These are phyloP conservation scores for Cephus nigrinus DNA, from an alignment of 2,888 invertebrate genomes.

Conservation along the genomic window DNA sequence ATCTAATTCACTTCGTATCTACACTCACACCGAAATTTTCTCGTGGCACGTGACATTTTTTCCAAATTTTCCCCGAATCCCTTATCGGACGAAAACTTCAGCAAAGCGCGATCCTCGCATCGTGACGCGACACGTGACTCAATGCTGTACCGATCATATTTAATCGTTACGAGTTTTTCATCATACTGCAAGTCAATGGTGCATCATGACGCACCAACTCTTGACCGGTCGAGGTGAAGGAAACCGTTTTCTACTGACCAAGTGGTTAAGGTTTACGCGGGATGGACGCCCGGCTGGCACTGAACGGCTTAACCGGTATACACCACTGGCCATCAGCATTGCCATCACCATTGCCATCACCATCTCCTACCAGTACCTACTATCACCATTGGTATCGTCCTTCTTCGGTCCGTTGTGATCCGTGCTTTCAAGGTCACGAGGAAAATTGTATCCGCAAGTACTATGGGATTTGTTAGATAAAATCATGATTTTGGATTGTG, in stretches of 20 bases:
- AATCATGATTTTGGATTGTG: not conserved
- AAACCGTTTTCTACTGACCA: conserved; percentile 8
- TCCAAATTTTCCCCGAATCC: not conserved
- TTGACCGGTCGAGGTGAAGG: not conserved
- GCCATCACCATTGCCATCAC: conserved; percentile 29
- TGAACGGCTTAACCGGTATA: conserved; percentile 55
- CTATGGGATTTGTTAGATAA: not conserved
- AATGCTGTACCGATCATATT: conserved; percentile 16
- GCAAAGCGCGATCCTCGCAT: not conserved
- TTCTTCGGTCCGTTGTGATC: conserved; percentile 34
- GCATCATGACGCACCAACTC: conserved; percentile 28
- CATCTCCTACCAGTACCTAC: conserved; percentile 12
- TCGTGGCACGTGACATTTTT: not conserved
- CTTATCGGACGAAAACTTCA: not conserved
- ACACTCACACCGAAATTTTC: not conserved
- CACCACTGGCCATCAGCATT: conserved; percentile 44
- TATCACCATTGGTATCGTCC: conserved; percentile 31
- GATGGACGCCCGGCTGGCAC: conserved; percentile 51
- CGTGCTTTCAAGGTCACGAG: conserved; percentile 54
- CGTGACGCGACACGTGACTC: not conserved
- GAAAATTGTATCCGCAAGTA: conserved; percentile 18
- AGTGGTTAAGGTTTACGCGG: conserved; percentile 48
- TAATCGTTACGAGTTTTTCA: conserved; percentile 6
- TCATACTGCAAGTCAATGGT: conserved; percentile 20
- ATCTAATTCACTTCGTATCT: not conserved